These are phyloP conservation scores for Gallinago paraguaiae DNA, from an alignment of 2,113 vertebrate species.

Conservation along the genomic window DNA sequence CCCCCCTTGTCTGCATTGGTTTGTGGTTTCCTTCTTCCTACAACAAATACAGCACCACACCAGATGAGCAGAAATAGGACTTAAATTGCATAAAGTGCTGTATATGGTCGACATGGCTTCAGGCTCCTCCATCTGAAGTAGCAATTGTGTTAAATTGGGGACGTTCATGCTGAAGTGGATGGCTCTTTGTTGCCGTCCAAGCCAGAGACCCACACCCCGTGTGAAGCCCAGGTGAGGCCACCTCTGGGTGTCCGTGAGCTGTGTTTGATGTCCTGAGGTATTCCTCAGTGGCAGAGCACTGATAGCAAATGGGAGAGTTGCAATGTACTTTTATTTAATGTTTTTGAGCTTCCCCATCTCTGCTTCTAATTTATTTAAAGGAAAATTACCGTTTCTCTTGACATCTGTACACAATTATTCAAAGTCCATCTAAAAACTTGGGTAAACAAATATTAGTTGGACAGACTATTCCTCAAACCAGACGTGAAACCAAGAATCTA, in stretches of 20 bases:
- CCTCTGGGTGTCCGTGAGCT: rapidly evolving
- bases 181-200: rapidly evolving
- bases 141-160: background rate
- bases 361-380: background rate
- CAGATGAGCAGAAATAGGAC: background rate
- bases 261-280: background rate
- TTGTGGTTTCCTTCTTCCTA: background rate
- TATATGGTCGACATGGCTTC: rapidly evolving
- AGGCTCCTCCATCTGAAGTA: background rate
- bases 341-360: background rate
- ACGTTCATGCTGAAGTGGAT: background rate
- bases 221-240: background rate
- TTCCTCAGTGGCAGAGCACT: rapidly evolving
- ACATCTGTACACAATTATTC: background rate
- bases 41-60: background rate
- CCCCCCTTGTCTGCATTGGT: background rate
- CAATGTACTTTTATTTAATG: rapidly evolving
- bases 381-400: background rate
- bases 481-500: background rate
- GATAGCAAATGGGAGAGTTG: rapidly evolving
- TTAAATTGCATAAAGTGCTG: background rate
- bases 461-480: background rate
- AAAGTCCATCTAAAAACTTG: background rate
- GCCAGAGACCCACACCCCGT: rapidly evolving
- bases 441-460: background rate